Base-by-base conservation (phyloP, 2,888 invertebrate species). In the Megalurothrips usitatus region DNA sequence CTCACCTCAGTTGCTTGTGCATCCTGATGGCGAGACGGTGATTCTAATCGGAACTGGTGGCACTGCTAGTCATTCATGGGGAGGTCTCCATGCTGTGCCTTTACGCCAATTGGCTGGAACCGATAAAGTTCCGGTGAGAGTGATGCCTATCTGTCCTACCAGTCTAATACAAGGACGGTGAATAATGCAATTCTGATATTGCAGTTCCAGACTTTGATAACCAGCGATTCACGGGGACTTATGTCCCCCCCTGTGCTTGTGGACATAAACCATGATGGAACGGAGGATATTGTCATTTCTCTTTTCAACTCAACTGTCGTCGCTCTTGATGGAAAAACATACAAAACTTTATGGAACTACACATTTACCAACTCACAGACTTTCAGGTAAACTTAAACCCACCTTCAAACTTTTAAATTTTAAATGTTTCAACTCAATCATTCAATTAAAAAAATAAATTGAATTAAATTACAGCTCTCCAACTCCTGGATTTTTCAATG, bases 401-500 rank as follows among this genome's bases (percentile, higher is more conserved):
- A 80, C 79, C 80, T 68, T 26, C 80, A 63, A 68, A 43, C 34
- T 43, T 4, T 43, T 6, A 43, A 43, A 43, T 6, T 43, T 2
- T 6, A 43, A 43, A 43, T 2, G 34, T 43, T 43, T 43, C 34
- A 43, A 43, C 34, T 43, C 34, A 43, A 43, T 4, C 2, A 43
- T 63, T 9, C 63, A n/a, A 63, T 68, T 58, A 47, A 80, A 68
- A 34, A 75, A 10, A 19, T 19, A 49, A 78, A 48, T 79, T 79
- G 80, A 75, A 23, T 83, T 80, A 82, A 52, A 78, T 83, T 85
- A 26, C 84, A 93, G 94, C 84, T 91, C 93, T 80, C 94, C 94
- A 75, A 92, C 93, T 17, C 93, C 94, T 1, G 94, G 93, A 0
- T 94, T 91, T 86, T 95, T 92, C 85, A 93, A 94, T 86, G 91